Percentiles rank a stretch among this genome's conserved stretches.
phyloP scores from a whole-genome alignment of 1,140 invertebrate species.

The Drosophila kurseongensis region DNA sequence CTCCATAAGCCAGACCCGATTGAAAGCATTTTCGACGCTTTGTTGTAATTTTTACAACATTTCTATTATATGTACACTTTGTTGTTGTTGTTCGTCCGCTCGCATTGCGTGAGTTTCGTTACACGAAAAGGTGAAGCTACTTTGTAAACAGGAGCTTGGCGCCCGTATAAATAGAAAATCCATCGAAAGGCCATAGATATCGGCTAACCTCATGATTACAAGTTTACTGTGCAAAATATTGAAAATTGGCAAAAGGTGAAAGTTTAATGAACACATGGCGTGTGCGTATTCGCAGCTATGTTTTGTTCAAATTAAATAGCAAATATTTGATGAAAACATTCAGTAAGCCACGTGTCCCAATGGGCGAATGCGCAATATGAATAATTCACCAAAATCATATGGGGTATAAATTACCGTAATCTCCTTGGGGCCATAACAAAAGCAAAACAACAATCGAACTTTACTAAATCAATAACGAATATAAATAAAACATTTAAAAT shows the following conservation, averaged over 20 bases:
- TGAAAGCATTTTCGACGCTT: conserved; percentile 48
- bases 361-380: conserved; percentile 18
- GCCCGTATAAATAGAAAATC: conserved; percentile 55
- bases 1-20: conserved; percentile 37
- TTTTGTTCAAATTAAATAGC: conserved; percentile 30
- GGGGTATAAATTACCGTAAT: conserved; percentile 22
- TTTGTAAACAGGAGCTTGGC: conserved; percentile 7
- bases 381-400: conserved; percentile 22
- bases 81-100: conserved; percentile 8
- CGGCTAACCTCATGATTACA: conserved; percentile 22
- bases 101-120: conserved; percentile 43
- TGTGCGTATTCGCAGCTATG: conserved; percentile 35
- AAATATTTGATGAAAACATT: conserved; percentile 30
- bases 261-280: conserved; percentile 79
- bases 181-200: conserved; percentile 39
- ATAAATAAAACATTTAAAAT: not conserved
- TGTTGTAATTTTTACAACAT: conserved; percentile 60
- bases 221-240: conserved; percentile 26
- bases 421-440: not conserved
- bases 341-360: conserved; percentile 22
- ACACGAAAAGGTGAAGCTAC: conserved; percentile 8
- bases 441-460: not conserved
- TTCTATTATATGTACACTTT: conserved; percentile 33
- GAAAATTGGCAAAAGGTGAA: conserved; percentile 60
- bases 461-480: not conserved